phyloP scores from a whole-genome alignment of 2,888 invertebrate species.

The Idaea aversata region DNA sequence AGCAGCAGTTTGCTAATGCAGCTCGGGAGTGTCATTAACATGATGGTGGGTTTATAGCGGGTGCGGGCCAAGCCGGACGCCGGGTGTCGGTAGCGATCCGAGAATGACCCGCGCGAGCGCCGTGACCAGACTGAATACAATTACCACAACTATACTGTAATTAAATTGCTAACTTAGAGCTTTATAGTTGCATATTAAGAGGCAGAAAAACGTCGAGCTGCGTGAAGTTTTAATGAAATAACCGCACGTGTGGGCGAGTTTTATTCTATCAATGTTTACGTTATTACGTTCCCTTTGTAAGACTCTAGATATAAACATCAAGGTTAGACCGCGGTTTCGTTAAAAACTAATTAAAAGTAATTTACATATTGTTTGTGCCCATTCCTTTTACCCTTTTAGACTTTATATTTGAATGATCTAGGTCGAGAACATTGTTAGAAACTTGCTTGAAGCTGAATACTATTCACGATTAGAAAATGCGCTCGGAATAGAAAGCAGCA shows the following conservation, averaged over 20 bases:
- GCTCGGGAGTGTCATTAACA: slow-evolving; percentile 41
- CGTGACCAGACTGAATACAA: slow-evolving; percentile 49
- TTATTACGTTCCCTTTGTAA: not conserved
- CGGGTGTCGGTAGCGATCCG: slow-evolving; percentile 38
- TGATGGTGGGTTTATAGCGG: slow-evolving; percentile 23
- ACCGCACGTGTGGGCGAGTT: slow-evolving; percentile 27
- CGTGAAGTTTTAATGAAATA: slow-evolving; percentile 54
- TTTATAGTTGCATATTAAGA: slow-evolving; percentile 52
- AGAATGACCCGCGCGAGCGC: slow-evolving; percentile 36
- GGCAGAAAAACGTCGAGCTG: slow-evolving; percentile 44
- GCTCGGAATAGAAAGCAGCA: slow-evolving; percentile 13
- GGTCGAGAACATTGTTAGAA: slow-evolving; percentile 6
- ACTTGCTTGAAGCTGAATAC: slow-evolving; percentile 4
- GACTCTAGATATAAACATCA: not conserved
- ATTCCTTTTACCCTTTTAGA: not conserved
- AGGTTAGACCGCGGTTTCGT: not conserved
- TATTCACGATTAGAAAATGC: slow-evolving; percentile 18
- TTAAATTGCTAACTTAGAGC: slow-evolving; percentile 60
- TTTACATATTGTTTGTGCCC: not conserved
- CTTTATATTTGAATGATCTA: not conserved
- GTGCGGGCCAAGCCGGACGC: slow-evolving; percentile 13
- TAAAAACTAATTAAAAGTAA: slow-evolving; percentile 6
- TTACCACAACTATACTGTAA: slow-evolving; percentile 52
- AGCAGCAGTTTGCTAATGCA: slow-evolving; percentile 38
- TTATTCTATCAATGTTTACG: slow-evolving; percentile 13